A percentile compares a stretch with the other conserved stretches of the same genome.
Evolutionary conservation across 1,140 invertebrate genomes (phyloP).

Genomic region (Hycleus cichorii): DNA sequence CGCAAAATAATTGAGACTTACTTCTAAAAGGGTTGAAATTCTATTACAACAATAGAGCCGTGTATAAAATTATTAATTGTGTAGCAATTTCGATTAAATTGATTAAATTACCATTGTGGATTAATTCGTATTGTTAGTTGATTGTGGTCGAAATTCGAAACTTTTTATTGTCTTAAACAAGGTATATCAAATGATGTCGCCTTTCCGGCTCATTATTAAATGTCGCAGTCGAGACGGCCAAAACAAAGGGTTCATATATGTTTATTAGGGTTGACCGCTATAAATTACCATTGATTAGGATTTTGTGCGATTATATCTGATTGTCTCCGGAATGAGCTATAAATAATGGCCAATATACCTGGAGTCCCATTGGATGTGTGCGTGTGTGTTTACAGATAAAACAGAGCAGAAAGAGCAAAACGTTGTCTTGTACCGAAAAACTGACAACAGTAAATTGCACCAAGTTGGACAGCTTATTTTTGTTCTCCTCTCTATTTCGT

Average conservation of each 20-base stretch:
- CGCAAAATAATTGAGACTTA: no score
- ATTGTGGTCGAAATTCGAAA: slow-evolving; percentile 23
- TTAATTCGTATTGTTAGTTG: neutral
- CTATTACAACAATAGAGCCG: no score
- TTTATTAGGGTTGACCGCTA: slow-evolving; percentile 37
- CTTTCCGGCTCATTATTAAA: slow-evolving; percentile 30
- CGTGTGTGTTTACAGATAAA: no score
- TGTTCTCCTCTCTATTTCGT: no score
- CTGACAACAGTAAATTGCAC: slow-evolving; percentile 22
- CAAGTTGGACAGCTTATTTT: slow-evolving; percentile 16
- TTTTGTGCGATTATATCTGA: slow-evolving; percentile 41
- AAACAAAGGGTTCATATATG: slow-evolving; percentile 41
- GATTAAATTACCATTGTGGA: no score
- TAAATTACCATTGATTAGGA: slow-evolving; percentile 42
- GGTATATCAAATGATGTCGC: slow-evolving; percentile 23
- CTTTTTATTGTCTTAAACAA: neutral
- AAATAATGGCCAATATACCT: slow-evolving; percentile 37
- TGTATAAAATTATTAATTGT: no score
- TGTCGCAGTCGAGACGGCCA: slow-evolving; percentile 19
- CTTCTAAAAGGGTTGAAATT: no score
- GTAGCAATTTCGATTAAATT: no score
- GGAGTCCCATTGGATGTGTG: slow-evolving; percentile 7
- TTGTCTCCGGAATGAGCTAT: slow-evolving; percentile 34
- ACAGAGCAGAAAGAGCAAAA: slow-evolving; percentile 21
- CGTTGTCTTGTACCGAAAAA: slow-evolving; percentile 15